Evolutionary conservation across 2,797 vertebrate species (phyloP).

Genomic region (Enoplosus armatus): DNA sequence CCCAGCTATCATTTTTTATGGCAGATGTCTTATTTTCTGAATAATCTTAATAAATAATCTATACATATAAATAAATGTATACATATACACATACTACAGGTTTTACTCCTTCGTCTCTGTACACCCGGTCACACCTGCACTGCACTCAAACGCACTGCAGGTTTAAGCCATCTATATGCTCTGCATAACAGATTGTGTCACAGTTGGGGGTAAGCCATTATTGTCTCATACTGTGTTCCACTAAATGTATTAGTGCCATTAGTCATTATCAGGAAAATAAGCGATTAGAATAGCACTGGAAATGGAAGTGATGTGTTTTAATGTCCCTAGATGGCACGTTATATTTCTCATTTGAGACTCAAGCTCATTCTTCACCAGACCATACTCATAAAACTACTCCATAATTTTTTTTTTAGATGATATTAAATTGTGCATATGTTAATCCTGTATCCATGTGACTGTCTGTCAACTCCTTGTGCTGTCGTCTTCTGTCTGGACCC

Average conservation of each 20-base stretch:
- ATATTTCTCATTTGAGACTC: conserved; percentile 17
- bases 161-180: background rate
- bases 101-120: no score
- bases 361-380: conserved; percentile 9
- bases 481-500: conserved; percentile 30
- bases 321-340: background rate
- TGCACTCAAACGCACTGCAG: background rate
- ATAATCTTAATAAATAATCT: no score
- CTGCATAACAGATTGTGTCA: conserved; percentile 15
- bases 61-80: no score
- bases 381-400: conserved; percentile 9
- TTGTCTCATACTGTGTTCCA: background rate
- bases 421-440: conserved; percentile 33
- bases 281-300: background rate
- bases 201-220: conserved; percentile 1
- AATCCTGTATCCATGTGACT: conserved; percentile 25
- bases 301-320: background rate
- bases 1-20: background rate
- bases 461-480: conserved; percentile 22
- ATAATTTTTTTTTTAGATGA: conserved; percentile 3
- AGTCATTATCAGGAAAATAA: conserved; percentile 13
- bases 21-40: background rate
- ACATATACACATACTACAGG: no score
- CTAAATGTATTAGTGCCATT: background rate
- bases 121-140: background rate